Base-by-base conservation (phyloP, 2,113 vertebrate species). In the Oophaga pumilio region DNA sequence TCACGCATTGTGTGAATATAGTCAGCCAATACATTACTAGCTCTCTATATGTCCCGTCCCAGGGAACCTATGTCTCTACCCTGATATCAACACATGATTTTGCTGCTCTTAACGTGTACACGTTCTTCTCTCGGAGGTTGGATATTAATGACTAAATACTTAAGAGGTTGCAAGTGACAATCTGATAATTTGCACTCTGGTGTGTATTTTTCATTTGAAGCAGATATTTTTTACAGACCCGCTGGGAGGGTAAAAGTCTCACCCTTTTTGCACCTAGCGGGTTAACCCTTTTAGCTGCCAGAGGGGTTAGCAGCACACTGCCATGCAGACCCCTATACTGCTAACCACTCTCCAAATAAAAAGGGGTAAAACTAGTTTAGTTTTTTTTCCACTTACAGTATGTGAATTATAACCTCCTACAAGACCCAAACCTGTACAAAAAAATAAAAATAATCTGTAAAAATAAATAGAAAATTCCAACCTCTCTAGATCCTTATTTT, bases 101-200 rank as follows among this genome's bases (percentile, higher is more conserved):
- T 93, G 89, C 95, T 94, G 94, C 93, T 94, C 87, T 91, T 90
- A 73, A 91, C 90, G 49, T 82, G 80, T 84, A 80, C 90, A 90
- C 91, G 84, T 91, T 91, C 92, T 90, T 92, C 90, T 90, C 92
- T 93, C 93, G 93, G 93, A 92, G 90, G 91, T 89, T 94, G 94
- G 95, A 94, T 91, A 90, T 91, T 92, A 91, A 91, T 95, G 94
- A 93, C 85, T 95, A 94, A 95, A 95, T 95, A 94, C 95, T 92
- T 93, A 93, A 93, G 93, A 94, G 94, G 93, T 95, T 96, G 96
- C 96, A 96, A 95, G 94, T 95, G 95, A 96, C 96, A 96, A 96
- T 96, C 95, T 93, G 93, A 96, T 94, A 94, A 91, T 96, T 95
- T 96, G 96, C 95, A 96, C 95, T 96, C 94, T 91, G 93, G 90